These are phyloP conservation scores for Lycocerus yunnanus DNA, from an alignment of 2,888 invertebrate genomes.

Conservation along the genomic window DNA sequence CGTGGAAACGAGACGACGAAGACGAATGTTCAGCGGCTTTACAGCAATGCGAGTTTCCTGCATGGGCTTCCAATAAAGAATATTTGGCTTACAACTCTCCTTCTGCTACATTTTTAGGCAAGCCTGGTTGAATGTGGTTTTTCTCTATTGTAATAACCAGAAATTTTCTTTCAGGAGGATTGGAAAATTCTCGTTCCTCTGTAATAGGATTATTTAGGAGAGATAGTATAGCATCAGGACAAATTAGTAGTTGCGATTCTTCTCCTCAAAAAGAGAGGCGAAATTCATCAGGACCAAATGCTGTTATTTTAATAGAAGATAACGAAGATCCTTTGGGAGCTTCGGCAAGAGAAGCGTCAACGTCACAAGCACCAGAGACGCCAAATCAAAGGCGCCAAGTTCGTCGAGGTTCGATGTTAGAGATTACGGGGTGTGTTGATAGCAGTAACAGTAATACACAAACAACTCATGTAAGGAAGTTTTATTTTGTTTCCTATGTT, in stretches of 20 bases:
- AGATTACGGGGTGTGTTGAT: constrained; percentile 72
- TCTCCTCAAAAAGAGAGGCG: constrained; percentile 53
- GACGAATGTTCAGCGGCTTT: constrained; percentile 66
- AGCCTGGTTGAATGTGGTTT: constrained; percentile 30
- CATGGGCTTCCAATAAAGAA: constrained; percentile 95
- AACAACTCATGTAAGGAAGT: constrained; percentile 44
- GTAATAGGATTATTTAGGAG: constrained; percentile 88
- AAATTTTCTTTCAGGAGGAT: constrained; percentile 66
- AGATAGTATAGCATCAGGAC: constrained; percentile 76
- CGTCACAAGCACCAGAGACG: constrained; percentile 64
- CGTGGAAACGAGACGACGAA: constrained; percentile 88
- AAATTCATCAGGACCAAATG: constrained; percentile 47
- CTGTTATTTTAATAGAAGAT: constrained; percentile 66
- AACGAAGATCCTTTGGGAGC: constrained; percentile 49
- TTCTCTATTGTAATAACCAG: neutral
- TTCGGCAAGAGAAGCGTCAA: constrained; percentile 41
- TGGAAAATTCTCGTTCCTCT: constrained; percentile 87
- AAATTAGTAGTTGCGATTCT: constrained; percentile 53
- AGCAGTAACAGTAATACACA: constrained; percentile 45
- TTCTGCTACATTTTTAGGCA: constrained; percentile 89
- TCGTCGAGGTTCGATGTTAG: constrained; percentile 81
- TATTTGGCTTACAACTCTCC: constrained; percentile 91
- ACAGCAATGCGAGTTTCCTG: constrained; percentile 84
- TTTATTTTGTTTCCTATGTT: constrained; percentile 39
- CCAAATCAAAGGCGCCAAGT: constrained; percentile 71